Percentiles rank a stretch among this genome's conserved stretches.
phyloP scores from a whole-genome alignment of 2,888 invertebrate species.

The Stenodema calcarata region DNA sequence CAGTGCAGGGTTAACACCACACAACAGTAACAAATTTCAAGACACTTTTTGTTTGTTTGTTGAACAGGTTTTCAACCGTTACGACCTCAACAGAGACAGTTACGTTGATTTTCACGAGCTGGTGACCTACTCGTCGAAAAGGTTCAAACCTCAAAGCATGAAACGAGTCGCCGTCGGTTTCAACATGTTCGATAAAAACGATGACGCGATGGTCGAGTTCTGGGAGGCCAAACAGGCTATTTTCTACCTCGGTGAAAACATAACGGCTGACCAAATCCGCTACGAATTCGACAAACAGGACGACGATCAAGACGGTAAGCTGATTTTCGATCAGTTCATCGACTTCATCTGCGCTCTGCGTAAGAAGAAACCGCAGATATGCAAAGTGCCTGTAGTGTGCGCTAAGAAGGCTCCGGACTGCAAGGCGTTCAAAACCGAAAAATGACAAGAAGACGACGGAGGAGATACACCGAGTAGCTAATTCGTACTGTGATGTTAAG shows the following conservation, averaged over 20 bases:
- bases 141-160: neutral
- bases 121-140: conserved; percentile 21
- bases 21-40: no score
- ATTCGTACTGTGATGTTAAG: neutral
- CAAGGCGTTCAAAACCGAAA: neutral
- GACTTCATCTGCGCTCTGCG: conserved; percentile 9
- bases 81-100: conserved; percentile 43
- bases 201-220: conserved; percentile 37
- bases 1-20: no score
- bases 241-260: conserved; percentile 49
- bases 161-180: conserved; percentile 37
- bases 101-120: conserved; percentile 48
- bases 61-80: conserved; percentile 24
- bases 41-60: neutral
- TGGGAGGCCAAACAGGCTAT: conserved; percentile 50
- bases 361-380: neutral
- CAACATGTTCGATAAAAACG: conserved; percentile 51
- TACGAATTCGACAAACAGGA: conserved; percentile 24
- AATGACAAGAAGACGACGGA: neutral
- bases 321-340: conserved; percentile 38
- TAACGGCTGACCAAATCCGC: neutral
- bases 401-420: neutral
- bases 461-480: no score
- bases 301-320: conserved; percentile 40
- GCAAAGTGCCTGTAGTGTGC: neutral